Conservation (phyloP, 2,888 invertebrate species). For the Lithosia quadra region DNA sequence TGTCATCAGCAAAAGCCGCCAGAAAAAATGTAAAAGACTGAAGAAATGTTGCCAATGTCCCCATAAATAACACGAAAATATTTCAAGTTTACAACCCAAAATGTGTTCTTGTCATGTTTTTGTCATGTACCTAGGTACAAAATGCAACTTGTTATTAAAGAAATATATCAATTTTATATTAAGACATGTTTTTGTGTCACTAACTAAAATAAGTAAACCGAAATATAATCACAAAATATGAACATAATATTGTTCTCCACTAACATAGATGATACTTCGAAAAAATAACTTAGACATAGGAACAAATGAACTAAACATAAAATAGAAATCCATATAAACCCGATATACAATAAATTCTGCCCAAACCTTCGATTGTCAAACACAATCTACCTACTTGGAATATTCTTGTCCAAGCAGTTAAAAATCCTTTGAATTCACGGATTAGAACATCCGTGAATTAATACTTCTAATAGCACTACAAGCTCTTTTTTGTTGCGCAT, state of each 20-base stretch:
- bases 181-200: neutral
- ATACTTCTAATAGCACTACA: no score
- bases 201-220: no score
- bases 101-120: neutral
- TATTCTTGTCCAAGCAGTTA: no score
- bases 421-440: no score
- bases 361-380: neutral
- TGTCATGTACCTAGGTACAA: neutral
- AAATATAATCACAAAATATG: neutral
- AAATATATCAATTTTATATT: neutral
- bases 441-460: no score
- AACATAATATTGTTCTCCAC: no score
- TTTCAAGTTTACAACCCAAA: neutral
- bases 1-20: neutral
- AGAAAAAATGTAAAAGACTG: neutral
- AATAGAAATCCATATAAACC: neutral
- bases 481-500: neutral
- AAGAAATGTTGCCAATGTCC: neutral
- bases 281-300: neutral
- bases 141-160: neutral
- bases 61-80: neutral
- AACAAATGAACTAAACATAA: neutral
- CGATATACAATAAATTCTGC: neutral
- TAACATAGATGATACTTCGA: no score
- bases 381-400: no score